Evolutionary conservation across 2,888 invertebrate genomes (phyloP), one percentile per base, ranked within the genome.

Genomic region (Caenorhabditis auriculariae): DNA sequence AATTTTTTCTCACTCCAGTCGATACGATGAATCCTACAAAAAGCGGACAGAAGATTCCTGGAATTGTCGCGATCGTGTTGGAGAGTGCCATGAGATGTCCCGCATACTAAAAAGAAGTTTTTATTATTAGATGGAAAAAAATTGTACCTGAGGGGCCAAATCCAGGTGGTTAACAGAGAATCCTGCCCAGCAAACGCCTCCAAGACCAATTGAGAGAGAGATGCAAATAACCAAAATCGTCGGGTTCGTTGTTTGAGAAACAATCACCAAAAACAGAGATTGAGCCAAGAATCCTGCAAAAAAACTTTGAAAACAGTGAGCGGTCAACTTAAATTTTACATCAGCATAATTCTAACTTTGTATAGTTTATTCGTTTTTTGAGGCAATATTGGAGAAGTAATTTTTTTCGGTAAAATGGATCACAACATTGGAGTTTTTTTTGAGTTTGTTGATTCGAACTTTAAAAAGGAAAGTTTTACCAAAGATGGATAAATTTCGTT

Each of bases 141-240:
- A 15, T 15, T 46, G 28, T 54, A 82, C 82, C 61, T 90, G 90
- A 0, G 93, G 92, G 0, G 93, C 93, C 50, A 93, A 88, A 82
- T 93, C 93, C 82, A 93, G 83, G 82, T 92, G 91, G 72, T 87
- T 87, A n/a, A 87, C 86, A 59, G 85, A 85, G 74, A 91, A 91
- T 39, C 92, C 93, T 5, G 91, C 89, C 91, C 92, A 93, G 0
- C 92, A 91, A 82, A 93, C 91, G 0, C 92, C 85, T 0, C 93
- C 93, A 1, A 92, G 84, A 0, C 93, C 93, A 0, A 93, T 91
- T 0, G 92, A 91, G 45, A 91, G 86, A 0, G 91, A 90, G 29
- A 93, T 87, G 81, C 88, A 91, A n/a, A 88, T 85, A n/a, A 91
- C 86, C 39, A 90, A 88, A 37, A 87, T 87, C 0, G 86, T 85